These are phyloP conservation scores for Acrobasis consociella DNA, from an alignment of 2,888 invertebrate genomes.

Conservation along the genomic window DNA sequence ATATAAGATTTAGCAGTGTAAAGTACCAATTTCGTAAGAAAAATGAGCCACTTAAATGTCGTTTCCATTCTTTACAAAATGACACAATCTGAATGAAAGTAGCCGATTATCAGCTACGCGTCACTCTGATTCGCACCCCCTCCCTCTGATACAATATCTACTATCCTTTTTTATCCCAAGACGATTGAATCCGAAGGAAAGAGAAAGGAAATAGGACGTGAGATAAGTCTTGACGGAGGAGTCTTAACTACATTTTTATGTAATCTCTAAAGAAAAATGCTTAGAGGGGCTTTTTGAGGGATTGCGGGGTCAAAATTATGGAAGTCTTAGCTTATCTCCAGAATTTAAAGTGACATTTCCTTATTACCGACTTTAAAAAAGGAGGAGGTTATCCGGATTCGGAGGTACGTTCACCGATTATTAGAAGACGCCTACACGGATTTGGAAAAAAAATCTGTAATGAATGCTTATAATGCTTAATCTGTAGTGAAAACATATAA, in stretches of 20 bases:
- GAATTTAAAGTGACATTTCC: conserved; percentile 14
- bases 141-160: conserved; percentile 24
- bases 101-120: conserved; percentile 40
- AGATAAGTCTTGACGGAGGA: conserved; percentile 22
- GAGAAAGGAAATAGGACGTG: conserved; percentile 17
- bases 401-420: too few relatives aligned
- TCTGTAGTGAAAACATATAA: too few relatives aligned
- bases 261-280: conserved; percentile 22
- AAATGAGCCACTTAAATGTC: conserved; percentile 12
- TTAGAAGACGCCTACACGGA: too few relatives aligned
- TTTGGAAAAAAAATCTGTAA: too few relatives aligned
- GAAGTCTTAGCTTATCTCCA: conserved; percentile 14
- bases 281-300: conserved; percentile 14
- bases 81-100: conserved; percentile 37
- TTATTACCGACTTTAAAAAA: too few relatives aligned
- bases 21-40: conserved; percentile 1
- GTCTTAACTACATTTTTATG: conserved; percentile 25
- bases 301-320: conserved; percentile 21
- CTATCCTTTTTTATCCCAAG: conserved; percentile 13
- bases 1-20: not conserved
- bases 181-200: not conserved
- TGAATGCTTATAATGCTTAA: too few relatives aligned
- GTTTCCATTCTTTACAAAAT: conserved; percentile 27
- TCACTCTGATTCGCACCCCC: conserved; percentile 39
- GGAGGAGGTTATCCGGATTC: too few relatives aligned